Base-by-base conservation (phyloP, 2,888 invertebrate species). In the Xestia rhomboidea region DNA sequence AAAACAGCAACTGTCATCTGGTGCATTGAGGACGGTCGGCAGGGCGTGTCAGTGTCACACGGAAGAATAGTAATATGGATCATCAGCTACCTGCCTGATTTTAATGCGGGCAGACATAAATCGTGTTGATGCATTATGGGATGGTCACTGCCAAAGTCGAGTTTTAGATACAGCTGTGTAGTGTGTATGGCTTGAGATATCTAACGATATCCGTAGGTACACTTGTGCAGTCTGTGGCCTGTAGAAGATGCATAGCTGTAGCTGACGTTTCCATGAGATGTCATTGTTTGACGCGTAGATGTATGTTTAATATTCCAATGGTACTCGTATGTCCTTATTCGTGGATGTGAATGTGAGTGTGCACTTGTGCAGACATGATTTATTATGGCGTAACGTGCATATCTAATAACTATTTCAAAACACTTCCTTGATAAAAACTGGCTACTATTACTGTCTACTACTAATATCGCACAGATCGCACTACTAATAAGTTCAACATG, bases 1-100 rank as follows among this genome's bases (percentile, higher is more conserved):
- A 41, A 41, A 41, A 41, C 41, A 41, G 63, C 1, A 66, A 27
- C 24, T 62, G 64, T 71, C 64, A 79, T 30, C 68, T 70, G 57
- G 54, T 34, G 64, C 27, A 73, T 64, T 63, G 49, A 73, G n/a
- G 62, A 86, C 84, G 82, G 76, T 84, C 82, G 76, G 79, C 46
- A 30, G 79, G 38, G 54, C 77, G 85, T 88, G 89, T 89, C 90
- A 89, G 85, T 88, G 89, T 89, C 90, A 89, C 88, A 90, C 90
- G 91, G 92, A 92, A 92, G 91, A 92, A 86, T 87, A 90, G 87
- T 90, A 92, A 91, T 91, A 92, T 90, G 89, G 90, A 90, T 88
- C 88, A 57, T 57, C 21, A n/a, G n/a, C 90, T 88, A 90, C 60
- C 30, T 60, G 30, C 89, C 90, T 90, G 92, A 93, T 92, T 93